Base-by-base conservation (phyloP, 2,113 vertebrate species). In the Jaculus jaculus region DNA sequence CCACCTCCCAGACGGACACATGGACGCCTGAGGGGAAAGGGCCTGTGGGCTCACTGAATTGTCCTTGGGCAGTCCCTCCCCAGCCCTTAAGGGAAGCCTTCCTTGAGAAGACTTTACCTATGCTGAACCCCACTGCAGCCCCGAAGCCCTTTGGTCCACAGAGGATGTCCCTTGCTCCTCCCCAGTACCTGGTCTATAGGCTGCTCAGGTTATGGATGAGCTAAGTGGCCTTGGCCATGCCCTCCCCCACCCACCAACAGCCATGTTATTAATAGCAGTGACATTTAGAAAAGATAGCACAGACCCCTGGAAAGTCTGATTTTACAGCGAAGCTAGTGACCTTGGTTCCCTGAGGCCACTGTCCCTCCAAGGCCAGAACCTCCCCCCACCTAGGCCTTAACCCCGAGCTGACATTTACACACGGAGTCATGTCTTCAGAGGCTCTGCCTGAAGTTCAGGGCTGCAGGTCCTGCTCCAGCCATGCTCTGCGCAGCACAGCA, bases 201-300 rank as follows among this genome's bases (percentile, higher is more conserved):
- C 37, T 21, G 16, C 24, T 69, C 65, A 16, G 37, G 65, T 58
- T 28, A 15, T 10, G 7, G 58, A 84, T 23, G 34, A 71, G 37
- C 32, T 8, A 28, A 23, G 7, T 6, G 1, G 71, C 87, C 91
- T 84, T 28, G 28, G 66, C 42, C 39, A 81, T 23, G 90, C 80
- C 94, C 92, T 58, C 12, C 77, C 39, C 87, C 77, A n/a, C 87
- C 88, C 54, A 47, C 84, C 47, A 4, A 10, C 17, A 3, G 7
- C 23, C 1, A 21, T 21, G 13, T 97, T 96, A 98, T 94, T 95
- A 97, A 98, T 93, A 98, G 93, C 74, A 15, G 61, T 94, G 97
- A 97, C 95, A 97, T 96, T 97, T 97, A 28, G 58, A 87, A 92
- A 84, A 87, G 60, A 42, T 66, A 42, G 87, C 72, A 72, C 42